phyloP scores from a whole-genome alignment of 2,113 vertebrate genomes.

The Channa maculata region DNA sequence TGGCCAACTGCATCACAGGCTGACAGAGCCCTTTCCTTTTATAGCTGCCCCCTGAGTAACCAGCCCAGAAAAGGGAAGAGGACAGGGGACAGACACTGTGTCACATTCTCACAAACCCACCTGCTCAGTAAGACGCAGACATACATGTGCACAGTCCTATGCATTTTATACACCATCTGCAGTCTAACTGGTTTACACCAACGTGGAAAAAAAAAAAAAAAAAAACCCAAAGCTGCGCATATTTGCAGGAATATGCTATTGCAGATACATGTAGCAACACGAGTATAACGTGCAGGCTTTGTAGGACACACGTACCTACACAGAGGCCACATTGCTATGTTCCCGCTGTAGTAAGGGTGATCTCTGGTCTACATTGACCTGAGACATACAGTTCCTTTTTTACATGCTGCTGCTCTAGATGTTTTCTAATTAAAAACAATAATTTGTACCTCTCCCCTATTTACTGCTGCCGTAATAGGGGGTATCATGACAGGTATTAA shows the following conservation, averaged over 20 bases:
- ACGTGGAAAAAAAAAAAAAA: neutral
- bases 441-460: conserved; percentile 62
- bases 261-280: conserved; percentile 5
- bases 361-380: conserved; percentile 46
- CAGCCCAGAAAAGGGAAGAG: conserved; percentile 83
- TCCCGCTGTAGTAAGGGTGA: conserved; percentile 62
- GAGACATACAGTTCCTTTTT: conserved; percentile 58
- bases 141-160: conserved; percentile 1
- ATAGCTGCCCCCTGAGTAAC: conserved; percentile 80
- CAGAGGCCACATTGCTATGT: conserved; percentile 20
- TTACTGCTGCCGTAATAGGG: conserved; percentile 71
- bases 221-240: neutral
- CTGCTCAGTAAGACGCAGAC: conserved; percentile 49
- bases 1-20: conserved; percentile 76
- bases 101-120: conserved; percentile 67
- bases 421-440: conserved; percentile 64
- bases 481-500: conserved; percentile 77
- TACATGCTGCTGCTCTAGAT: conserved; percentile 62
- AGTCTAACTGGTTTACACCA: neutral
- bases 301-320: conserved; percentile 10
- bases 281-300: neutral
- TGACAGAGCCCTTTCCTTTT: conserved; percentile 83
- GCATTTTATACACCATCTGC: conserved; percentile 17
- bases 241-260: neutral
- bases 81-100: conserved; percentile 67